Evolutionary conservation across 2,113 vertebrate species (phyloP), one percentile per base, ranked within the genome.

Genomic region (Amphiprion ocellaris): DNA sequence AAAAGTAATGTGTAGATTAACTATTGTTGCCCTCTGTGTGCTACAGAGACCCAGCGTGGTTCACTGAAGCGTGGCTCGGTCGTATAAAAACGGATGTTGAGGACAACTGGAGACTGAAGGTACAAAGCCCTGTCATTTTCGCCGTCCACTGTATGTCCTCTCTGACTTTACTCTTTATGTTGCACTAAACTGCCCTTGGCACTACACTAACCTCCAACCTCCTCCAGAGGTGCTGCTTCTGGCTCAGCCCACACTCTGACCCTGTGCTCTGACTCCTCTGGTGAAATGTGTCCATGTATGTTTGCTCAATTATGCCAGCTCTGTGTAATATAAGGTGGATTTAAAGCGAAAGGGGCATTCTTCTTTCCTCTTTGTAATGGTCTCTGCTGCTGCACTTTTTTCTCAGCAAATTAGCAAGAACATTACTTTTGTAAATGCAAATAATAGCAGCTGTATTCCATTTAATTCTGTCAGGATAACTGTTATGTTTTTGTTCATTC

Each of bases 101-200:
- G 67, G 97, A 97, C 85, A 99, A 98, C 90, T 96, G 96, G 94
- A 97, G 98, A 90, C 95, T 99, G 92, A 99, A 99, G 98, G 98
- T 99, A 96, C 50, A 62, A 33, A 69, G 37, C 44, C 9, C 6
- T 6, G 16, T 11, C 12, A 17, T 56, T 15, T 26, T 15, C 23
- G 8, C 2, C 11, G 0, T 69, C 17, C n/a, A 33, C 33, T 11
- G 2, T 53, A 37, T 68, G 30, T 15, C 39, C 30, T 54, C 7
- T 55, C 23, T 70, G 24, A 15, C 33, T 56, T 15, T 61, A 15
- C 11, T 63, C 17, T 39, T 55, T 1, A 17, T 49, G 4, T 53
- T 44, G 64, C 73, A 47, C 47, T 10, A 50, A 69, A 80, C 58
- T 80, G 52, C 76, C 68, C 77, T 66, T 81, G 24, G 3, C 26